Evolutionary conservation across 2,888 invertebrate species (phyloP), one percentile per base, ranked within the genome.

Genomic region (Brenthis ino): DNA sequence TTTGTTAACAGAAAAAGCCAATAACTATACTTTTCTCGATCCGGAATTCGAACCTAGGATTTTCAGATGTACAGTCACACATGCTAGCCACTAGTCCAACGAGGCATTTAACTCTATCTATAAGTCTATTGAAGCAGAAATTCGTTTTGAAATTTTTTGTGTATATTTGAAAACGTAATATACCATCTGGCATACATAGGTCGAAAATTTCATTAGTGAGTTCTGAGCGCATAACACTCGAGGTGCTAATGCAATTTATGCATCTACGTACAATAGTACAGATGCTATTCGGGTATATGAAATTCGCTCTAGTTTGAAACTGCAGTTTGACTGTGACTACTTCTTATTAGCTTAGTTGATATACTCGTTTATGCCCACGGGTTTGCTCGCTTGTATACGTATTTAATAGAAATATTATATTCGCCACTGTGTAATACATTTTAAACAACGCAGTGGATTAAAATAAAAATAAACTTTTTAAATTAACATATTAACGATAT

Each of bases 181-280:
- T 58, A 58, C 53, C n/a, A 47, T 28, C 53, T 47, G 60, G 50
- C 54, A 54, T 54, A 53, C 33, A 48, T 54, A 53, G 60, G 16
- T 43, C 28, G 54, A 55, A 43, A 67, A 67, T 60, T 67, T 70
- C 55, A 67, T 70, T 70, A 67, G 55, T 51, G 50, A 54, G 50
- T n/a, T 54, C 48, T 43, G 28, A 50, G 55, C 50, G 20, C 51
- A 20, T 54, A 51, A 50, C 64, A 37, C 56, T 61, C n/a, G 51
- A 61, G 20, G 70, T 56, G 60, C 53, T 68, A 57, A 65, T 65
- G 61, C 61, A 65, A 70, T 70, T 68, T 68, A 55, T 33, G 60
- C 64, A 67, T 58, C 68, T 58, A 53, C 57, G 57, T 57, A 56
- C 63, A 20, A 56, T 60, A 50, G n/a, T 55, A 57, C 6, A 50